phyloP scores from a whole-genome alignment of 2,888 invertebrate species.

The Aspidapion aeneum region DNA sequence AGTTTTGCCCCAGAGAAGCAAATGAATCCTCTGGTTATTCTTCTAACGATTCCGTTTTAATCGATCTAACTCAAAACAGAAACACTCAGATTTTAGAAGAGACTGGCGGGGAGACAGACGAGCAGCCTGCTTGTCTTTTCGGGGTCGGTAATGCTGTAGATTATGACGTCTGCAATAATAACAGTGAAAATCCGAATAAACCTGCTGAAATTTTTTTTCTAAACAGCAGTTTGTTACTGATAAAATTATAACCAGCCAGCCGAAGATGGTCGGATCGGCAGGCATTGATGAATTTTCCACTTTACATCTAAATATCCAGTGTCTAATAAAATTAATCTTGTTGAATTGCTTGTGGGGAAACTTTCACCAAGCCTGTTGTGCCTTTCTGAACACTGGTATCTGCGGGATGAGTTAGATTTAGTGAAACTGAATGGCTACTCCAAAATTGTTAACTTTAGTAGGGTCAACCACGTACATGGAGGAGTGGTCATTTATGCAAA shows the following conservation, averaged over 20 bases:
- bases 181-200: not conserved
- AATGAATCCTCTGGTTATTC: not conserved
- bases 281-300: not conserved
- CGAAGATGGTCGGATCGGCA: too few species aligned
- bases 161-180: not conserved
- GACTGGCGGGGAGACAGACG: too few species aligned
- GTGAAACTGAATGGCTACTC: not conserved
- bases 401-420: not conserved
- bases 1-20: not conserved
- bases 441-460: not conserved
- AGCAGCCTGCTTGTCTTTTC: not conserved
- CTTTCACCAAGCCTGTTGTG: not conserved
- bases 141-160: not conserved
- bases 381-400: not conserved
- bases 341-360: not conserved
- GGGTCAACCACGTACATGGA: not conserved
- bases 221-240: not conserved
- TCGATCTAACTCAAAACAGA: not conserved
- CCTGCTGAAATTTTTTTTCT: not conserved
- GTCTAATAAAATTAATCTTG: not conserved
- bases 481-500: too few species aligned
- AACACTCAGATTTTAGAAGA: not conserved
- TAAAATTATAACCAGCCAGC: not conserved
- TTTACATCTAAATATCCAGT: not conserved
- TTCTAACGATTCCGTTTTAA: not conserved